Percentiles rank a stretch among this genome's conserved stretches.
Conservation (phyloP, 2,888 invertebrate genomes). For the Calameuta pallipes region DNA sequence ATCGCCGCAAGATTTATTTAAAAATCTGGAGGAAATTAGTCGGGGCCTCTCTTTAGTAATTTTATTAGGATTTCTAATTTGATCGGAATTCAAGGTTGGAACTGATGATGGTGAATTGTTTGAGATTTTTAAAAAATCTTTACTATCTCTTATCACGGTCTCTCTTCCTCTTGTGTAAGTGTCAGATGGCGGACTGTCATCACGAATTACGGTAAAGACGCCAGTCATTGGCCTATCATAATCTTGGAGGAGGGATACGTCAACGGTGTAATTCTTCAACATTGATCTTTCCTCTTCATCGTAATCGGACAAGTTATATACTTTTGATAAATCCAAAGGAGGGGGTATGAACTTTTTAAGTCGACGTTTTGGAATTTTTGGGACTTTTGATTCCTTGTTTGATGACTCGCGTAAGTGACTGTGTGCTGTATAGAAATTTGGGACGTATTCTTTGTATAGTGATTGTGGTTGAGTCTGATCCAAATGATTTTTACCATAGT, state of each 20-base stretch:
- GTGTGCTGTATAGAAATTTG: slow-evolving; percentile 1
- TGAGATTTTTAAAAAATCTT: slow-evolving; percentile 41
- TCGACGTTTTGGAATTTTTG: slow-evolving; percentile 10
- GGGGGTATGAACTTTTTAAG: slow-evolving; percentile 32
- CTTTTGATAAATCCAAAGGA: slow-evolving; percentile 41
- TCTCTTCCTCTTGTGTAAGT: background rate
- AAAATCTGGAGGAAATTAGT: background rate
- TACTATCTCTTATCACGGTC: slow-evolving; percentile 31
- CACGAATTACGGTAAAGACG: slow-evolving; percentile 23
- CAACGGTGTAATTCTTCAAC: slow-evolving; percentile 42
- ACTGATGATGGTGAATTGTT: slow-evolving; percentile 9
- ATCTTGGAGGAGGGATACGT: slow-evolving; percentile 39
- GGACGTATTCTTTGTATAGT: background rate
- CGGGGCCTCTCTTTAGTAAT: slow-evolving; percentile 10
- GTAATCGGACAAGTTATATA: slow-evolving; percentile 33
- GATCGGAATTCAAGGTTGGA: background rate
- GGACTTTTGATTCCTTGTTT: slow-evolving; percentile 21
- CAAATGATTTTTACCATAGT: background rate
- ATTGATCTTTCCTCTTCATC: slow-evolving; percentile 38
- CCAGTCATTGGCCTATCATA: slow-evolving; percentile 36
- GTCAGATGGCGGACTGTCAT: background rate
- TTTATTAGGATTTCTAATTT: background rate
- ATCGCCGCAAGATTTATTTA: slow-evolving; percentile 43
- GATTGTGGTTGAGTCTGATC: background rate
- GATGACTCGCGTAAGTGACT: slow-evolving; percentile 32